phyloP scores from a whole-genome alignment of 2,888 invertebrate species.

The Drosophila formosana region DNA sequence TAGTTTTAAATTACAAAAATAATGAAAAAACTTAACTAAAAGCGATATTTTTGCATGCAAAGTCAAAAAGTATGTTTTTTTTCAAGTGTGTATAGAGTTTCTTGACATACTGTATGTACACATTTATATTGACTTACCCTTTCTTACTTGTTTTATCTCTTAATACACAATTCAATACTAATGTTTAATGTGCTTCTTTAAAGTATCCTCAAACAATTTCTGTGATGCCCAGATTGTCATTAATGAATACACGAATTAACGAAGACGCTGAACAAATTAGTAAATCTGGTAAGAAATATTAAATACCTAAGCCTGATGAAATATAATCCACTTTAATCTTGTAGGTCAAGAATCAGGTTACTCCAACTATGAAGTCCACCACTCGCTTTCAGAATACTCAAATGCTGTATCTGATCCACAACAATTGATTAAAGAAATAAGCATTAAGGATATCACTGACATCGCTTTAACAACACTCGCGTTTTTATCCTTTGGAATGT shows the following conservation, averaged over 20 bases:
- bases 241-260: background rate
- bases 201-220: slow-evolving; percentile 15
- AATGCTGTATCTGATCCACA: slow-evolving; percentile 31
- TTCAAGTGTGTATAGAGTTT: no score
- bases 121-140: no score
- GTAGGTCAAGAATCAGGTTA: slow-evolving; percentile 66
- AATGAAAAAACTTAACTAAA: no score
- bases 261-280: slow-evolving; percentile 23
- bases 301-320: background rate
- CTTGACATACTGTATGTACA: no score
- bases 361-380: slow-evolving; percentile 50
- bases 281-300: slow-evolving; percentile 34
- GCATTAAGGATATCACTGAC: slow-evolving; percentile 90
- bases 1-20: no score
- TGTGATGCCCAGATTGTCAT: slow-evolving; percentile 12
- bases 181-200: background rate
- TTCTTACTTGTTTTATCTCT: no score
- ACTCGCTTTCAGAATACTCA: slow-evolving; percentile 32
- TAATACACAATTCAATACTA: no score
- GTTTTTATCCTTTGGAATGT: slow-evolving; percentile 92
- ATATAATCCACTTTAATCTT: background rate
- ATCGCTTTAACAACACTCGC: slow-evolving; percentile 93
- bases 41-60: no score
- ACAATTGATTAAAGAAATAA: slow-evolving; percentile 86
- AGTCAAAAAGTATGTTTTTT: no score